A percentile compares a stretch with the other conserved stretches of the same genome.
phyloP scores from a whole-genome alignment of 2,888 invertebrate genomes.

The Erebia epiphron region DNA sequence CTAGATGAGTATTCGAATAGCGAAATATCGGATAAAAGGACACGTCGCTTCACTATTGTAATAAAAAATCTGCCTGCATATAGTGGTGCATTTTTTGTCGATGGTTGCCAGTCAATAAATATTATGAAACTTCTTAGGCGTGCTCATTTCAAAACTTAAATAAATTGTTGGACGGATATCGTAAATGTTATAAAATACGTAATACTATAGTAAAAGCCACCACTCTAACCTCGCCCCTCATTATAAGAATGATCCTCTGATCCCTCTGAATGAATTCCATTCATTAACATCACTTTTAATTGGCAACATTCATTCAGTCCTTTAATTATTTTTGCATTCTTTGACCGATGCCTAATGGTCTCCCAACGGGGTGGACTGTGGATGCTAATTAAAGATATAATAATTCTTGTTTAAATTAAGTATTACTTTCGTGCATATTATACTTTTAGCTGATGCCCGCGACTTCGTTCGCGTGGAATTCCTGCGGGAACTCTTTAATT shows the following conservation, averaged over 20 bases:
- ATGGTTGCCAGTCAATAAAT: no score
- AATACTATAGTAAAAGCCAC: neutral
- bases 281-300: constrained; percentile 28
- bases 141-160: no score
- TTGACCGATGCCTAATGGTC: constrained; percentile 23
- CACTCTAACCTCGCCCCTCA: neutral
- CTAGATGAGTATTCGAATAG: no score
- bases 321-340: constrained; percentile 30
- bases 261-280: constrained; percentile 20
- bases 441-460: neutral
- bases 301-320: constrained; percentile 27
- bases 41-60: no score
- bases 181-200: constrained; percentile 5
- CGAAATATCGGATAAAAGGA: no score
- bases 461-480: no score
- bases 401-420: neutral
- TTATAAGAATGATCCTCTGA: constrained; percentile 10
- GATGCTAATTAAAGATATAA: constrained; percentile 4
- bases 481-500: no score
- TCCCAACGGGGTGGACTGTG: constrained; percentile 1
- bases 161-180: no score
- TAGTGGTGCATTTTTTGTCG: no score
- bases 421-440: neutral
- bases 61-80: no score
- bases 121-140: no score